A percentile compares a stretch with the other conserved stretches of the same genome.
These are phyloP conservation scores for Mus minutoides DNA, from an alignment of 2,797 vertebrate genomes.

Conservation along the genomic window DNA sequence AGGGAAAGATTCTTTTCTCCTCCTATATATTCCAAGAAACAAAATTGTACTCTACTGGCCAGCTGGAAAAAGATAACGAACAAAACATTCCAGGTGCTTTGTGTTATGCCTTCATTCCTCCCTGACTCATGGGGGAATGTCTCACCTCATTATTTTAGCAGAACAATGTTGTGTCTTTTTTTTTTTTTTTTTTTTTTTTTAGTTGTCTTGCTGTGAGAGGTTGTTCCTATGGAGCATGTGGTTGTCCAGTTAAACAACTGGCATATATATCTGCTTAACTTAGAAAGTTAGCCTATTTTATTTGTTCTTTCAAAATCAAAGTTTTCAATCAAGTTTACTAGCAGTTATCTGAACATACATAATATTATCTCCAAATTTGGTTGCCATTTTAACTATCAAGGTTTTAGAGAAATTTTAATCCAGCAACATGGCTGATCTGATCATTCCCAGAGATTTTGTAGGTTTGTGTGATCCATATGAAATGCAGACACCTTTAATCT, in stretches of 20 bases:
- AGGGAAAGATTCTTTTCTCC: neutral
- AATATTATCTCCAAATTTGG: neutral
- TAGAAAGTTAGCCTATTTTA: neutral
- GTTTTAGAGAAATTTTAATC: neutral
- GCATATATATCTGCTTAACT: neutral
- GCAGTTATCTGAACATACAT: neutral
- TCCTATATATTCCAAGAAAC: neutral
- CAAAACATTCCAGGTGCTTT: neutral
- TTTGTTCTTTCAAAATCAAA: neutral
- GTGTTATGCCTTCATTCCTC: neutral
- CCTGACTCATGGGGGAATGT: neutral
- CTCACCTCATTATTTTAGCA: neutral
- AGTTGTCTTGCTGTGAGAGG: neutral
- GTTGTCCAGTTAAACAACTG: neutral
- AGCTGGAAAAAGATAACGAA: neutral
- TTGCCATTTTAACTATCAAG: neutral
- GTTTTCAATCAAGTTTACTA: neutral
- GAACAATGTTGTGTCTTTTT: neutral
- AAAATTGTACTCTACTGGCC: neutral
- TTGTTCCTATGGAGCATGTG: neutral
- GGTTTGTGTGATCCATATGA: neutral
- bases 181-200: neutral
- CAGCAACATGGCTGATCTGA: neutral
- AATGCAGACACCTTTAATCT: neutral
- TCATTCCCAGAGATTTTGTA: neutral